Conservation (phyloP, 2,797 vertebrate genomes). For the Danio kyathit region DNA sequence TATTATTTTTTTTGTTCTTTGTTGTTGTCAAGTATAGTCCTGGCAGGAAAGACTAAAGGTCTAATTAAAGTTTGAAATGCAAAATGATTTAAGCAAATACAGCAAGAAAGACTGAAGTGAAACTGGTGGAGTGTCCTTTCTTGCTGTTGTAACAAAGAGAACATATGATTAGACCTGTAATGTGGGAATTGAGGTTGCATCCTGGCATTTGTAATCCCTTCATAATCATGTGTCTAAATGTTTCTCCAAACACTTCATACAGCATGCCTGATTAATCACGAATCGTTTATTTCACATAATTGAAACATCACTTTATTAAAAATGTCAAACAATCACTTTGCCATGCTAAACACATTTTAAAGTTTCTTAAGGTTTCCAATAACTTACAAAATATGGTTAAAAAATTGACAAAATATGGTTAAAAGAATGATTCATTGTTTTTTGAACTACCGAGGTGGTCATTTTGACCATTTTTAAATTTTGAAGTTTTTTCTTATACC, state of each 20-base stretch:
- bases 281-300: not conserved
- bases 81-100: constrained; percentile 42
- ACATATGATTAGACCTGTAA: constrained; percentile 3
- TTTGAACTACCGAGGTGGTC: no score
- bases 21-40: not conserved
- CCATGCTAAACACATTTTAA: not conserved
- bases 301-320: not conserved
- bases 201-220: constrained; percentile 18
- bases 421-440: no score
- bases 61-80: constrained; percentile 44
- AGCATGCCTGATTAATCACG: not conserved
- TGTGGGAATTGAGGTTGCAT: not conserved
- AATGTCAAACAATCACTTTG: not conserved
- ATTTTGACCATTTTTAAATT: no score
- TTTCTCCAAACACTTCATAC: constrained; percentile 1
- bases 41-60: constrained; percentile 16
- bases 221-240: constrained; percentile 2
- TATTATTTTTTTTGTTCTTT: constrained; percentile 20
- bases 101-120: constrained; percentile 28
- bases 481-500: no score
- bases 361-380: no score
- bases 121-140: constrained; percentile 20
- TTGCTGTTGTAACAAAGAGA: constrained; percentile 38
- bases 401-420: no score
- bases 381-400: no score